Evolutionary conservation across 1,140 invertebrate species (phyloP).

Genomic region (Sycobia sp.): DNA sequence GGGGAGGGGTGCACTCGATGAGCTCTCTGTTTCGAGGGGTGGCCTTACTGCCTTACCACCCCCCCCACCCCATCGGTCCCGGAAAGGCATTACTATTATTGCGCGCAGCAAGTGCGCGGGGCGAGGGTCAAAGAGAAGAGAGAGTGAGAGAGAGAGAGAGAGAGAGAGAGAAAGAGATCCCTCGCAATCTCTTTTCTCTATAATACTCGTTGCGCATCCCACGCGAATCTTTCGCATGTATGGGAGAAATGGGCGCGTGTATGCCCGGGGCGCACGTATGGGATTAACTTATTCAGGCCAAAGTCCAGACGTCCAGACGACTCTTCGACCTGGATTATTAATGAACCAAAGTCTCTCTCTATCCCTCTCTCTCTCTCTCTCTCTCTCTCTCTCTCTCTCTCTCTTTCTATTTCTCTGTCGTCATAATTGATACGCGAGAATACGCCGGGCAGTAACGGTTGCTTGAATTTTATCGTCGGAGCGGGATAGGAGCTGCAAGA

Average conservation of each 20-base stretch:
- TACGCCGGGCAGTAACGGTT: slow-evolving; percentile 6
- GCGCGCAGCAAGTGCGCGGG: slow-evolving; percentile 44
- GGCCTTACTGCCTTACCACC: no score
- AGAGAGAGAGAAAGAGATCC: no score
- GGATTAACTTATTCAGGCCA: slow-evolving; percentile 54
- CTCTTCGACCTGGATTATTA: slow-evolving; percentile 55
- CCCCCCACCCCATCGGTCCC: slow-evolving; percentile 32
- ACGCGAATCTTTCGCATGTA: not conserved
- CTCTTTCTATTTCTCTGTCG: no score
- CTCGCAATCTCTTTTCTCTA: slow-evolving; percentile 21
- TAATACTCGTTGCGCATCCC: slow-evolving; percentile 4
- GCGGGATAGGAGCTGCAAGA: no score
- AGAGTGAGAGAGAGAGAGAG: slow-evolving; percentile 43
- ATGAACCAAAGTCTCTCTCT: slow-evolving; percentile 46
- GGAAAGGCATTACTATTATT: slow-evolving; percentile 63
- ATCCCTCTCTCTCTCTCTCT: no score
- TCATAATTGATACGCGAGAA: slow-evolving; percentile 51
- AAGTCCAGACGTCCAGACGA: slow-evolving; percentile 53
- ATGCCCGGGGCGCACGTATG: slow-evolving; percentile 4
- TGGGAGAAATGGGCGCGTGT: slow-evolving; percentile 24
- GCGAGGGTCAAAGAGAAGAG: slow-evolving; percentile 46
- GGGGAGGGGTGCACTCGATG: not conserved
- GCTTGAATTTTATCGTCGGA: slow-evolving; percentile 18
- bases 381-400: no score
- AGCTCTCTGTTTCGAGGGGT: no score